Percentiles rank a stretch among this genome's conserved stretches.
Evolutionary conservation across 1,140 invertebrate genomes (phyloP).

Genomic region (Polypedilum vanderplanki): DNA sequence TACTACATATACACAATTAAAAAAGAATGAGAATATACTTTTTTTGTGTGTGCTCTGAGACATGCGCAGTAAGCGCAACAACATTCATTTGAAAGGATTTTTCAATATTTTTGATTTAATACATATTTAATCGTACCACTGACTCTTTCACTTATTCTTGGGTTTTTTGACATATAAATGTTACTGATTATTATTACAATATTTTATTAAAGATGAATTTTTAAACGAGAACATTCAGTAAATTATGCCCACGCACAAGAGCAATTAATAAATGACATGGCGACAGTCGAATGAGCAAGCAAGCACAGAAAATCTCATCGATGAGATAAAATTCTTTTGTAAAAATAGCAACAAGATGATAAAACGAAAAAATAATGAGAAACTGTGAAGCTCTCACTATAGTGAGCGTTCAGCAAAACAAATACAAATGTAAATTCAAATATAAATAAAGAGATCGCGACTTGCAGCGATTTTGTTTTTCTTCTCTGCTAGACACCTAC

Average conservation of each 20-base stretch:
- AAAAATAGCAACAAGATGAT: slow-evolving; percentile 19
- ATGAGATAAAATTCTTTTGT: slow-evolving; percentile 8
- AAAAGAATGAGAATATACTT: not conserved
- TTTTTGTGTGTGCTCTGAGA: no score
- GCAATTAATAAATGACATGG: not conserved
- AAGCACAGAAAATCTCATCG: not conserved
- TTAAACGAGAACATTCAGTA: no score
- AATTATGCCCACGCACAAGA: not conserved
- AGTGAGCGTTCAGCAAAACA: not conserved
- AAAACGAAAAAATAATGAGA: not conserved
- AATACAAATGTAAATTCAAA: not conserved
- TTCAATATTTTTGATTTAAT: no score
- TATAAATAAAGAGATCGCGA: not conserved
- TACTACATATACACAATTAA: not conserved
- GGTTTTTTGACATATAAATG: no score
- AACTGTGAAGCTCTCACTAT: not conserved
- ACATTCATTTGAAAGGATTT: no score
- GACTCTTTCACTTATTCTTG: no score
- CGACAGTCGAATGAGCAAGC: not conserved
- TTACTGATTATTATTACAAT: no score
- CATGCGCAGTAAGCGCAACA: no score
- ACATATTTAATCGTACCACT: no score
- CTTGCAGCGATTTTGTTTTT: not conserved
- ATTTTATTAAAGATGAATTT: no score
- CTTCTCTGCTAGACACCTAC: not conserved